Conservation (phyloP, 1,140 invertebrate genomes). For the Cherax destructor region DNA sequence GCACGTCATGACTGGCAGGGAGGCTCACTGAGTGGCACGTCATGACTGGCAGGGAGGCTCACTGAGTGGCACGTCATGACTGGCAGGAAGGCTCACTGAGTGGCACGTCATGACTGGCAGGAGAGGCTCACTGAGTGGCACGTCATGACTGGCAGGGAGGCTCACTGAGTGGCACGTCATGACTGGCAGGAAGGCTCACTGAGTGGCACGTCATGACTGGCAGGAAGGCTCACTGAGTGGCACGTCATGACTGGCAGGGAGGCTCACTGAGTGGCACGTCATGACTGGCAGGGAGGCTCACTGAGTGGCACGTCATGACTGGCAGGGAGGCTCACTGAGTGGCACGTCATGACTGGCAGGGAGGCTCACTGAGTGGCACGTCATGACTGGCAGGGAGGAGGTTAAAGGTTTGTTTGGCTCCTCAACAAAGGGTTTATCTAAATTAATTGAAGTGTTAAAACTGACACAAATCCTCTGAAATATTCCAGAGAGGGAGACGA, state of each 20-base stretch:
- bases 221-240: not conserved
- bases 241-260: not conserved
- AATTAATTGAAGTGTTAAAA: conserved; percentile 41
- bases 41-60: too few relatives aligned
- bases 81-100: too few relatives aligned
- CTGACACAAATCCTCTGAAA: conserved; percentile 21
- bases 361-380: conserved; percentile 24
- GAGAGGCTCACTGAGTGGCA: too few relatives aligned
- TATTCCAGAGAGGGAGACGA: not conserved
- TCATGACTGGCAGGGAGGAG: conserved; percentile 20
- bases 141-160: too few relatives aligned
- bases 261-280: not conserved
- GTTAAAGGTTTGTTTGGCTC: conserved; percentile 23
- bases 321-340: not conserved
- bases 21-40: too few relatives aligned
- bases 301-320: not conserved
- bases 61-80: too few relatives aligned
- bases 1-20: too few relatives aligned
- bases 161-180: too few relatives aligned
- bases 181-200: not conserved
- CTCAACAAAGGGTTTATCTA: conserved; percentile 33
- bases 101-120: too few relatives aligned
- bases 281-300: not conserved
- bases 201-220: not conserved
- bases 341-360: not conserved